Evolutionary conservation across 2,888 invertebrate genomes (phyloP), one percentile per base, ranked within the genome.

Genomic region (Tinea pellionella): DNA sequence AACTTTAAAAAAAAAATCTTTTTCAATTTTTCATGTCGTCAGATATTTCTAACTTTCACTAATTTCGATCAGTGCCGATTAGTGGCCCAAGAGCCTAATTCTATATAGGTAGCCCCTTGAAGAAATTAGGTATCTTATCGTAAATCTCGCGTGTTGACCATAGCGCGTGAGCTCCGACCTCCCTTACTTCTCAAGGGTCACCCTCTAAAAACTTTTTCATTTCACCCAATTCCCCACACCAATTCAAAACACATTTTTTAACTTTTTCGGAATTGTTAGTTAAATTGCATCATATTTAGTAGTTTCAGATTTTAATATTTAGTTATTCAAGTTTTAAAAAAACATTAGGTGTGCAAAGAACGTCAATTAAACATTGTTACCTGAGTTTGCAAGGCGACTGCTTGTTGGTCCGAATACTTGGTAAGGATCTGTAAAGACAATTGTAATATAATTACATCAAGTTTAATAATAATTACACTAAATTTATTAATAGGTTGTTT

Each of bases 401-500:
- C 97, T 97, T 64, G 97, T 96, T 63, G 97, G 96, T 63, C 97
- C 97, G 84, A 97, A 97, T 94, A 97, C 95, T 90, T 97, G 97
- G 91, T 98, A 98, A 79, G 97, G 97, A 94, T 98, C 97, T 97
- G 92, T 61, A 92, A 92, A 72, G 24, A 24, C 24, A 24, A 24
- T 2, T 3, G 6, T 3, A 6, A 3, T 3, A 24, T 3, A 24
- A 24, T 24, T 24, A 24, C 24, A 24, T 24, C 24, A 24, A 24
- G 24, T 3, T 24, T 3, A 2, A 3, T 24, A 24, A 6, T 24
- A 3, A 24, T 3, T 2, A 24, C 3, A 24, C 2, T 24, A 24
- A 24, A 24, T 6, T 3, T 3, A 24, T 24, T 2, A 24, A 3
- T 24, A 24, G 2, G 3, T 24, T 24, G 6, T 24, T 24, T 24